Evolutionary conservation across 2,113 vertebrate species (phyloP), one percentile per base, ranked within the genome.

Genomic region (Anas platyrhynchos): DNA sequence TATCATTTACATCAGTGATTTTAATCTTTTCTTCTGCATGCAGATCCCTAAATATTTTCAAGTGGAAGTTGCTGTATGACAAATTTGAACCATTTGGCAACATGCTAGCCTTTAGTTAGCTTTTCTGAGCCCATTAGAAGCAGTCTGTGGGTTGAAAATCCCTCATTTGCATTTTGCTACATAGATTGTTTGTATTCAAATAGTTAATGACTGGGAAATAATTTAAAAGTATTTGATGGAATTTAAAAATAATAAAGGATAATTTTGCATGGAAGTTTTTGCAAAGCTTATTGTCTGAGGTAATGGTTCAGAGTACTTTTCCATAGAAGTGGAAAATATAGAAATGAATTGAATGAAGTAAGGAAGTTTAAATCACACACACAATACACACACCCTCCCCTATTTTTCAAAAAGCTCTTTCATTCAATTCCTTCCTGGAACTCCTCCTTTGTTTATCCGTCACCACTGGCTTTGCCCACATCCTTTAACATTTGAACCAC

Each of bases 151-250:
- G 21, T 25, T 77, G 50, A 90, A 93, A 92, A 86, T 59, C 14
- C n/a, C 41, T 62, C 68, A 7, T 78, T 89, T 91, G 59, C 8
- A 61, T 82, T 90, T 92, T 72, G 48, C 38, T 26, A 52, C 6
- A 48, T 34, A 86, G 38, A 75, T 68, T 97, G 83, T 93, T 97
- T 96, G 63, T 72, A 96, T 86, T 89, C 83, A 89, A 78, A 92
- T 26, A 93, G 93, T 83, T 95, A 96, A 74, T 84, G 89, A 71
- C 79, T 92, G 44, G 68, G 41, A 96, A 96, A 83, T 63, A 78
- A 56, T 66, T 69, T 67, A 63, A 43, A 89, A 92, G 21, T 93
- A 65, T 83, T 95, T 91, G 93, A 91, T 48, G 46, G 74, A 95
- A 86, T 96, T 96, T 84, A 93, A 81, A 27, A 96, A 65, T 77